phyloP scores from a whole-genome alignment of 2,797 vertebrate genomes.

The Malurus splendens region DNA sequence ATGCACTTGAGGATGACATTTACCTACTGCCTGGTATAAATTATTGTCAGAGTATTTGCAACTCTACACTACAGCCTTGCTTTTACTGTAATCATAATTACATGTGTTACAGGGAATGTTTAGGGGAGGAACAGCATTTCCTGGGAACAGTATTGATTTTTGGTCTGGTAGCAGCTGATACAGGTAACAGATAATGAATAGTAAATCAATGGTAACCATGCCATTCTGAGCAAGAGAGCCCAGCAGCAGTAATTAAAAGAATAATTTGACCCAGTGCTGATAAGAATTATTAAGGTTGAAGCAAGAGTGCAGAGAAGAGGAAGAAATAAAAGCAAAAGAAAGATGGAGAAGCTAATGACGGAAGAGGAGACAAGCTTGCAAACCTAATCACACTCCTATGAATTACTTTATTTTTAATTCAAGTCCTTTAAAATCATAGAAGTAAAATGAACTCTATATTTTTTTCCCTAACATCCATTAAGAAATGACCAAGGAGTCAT shows the following conservation, averaged over 20 bases:
- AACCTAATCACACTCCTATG: neutral
- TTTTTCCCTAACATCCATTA: neutral
- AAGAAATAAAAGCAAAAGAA: neutral
- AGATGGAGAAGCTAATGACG: neutral
- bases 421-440: neutral
- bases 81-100: constrained; percentile 8
- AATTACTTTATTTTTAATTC: neutral
- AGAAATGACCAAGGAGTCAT: neutral
- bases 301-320: neutral
- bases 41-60: neutral
- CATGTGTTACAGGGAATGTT: neutral
- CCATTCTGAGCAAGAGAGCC: neutral
- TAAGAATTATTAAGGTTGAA: neutral
- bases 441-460: neutral
- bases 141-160: constrained; percentile 13
- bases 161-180: neutral
- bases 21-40: neutral
- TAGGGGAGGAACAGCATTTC: neutral
- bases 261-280: neutral
- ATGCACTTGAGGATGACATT: neutral
- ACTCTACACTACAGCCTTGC: neutral
- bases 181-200: neutral
- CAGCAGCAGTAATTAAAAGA: neutral
- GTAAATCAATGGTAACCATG: neutral
- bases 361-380: neutral